Percentiles rank a stretch among this genome's conserved stretches.
These are phyloP conservation scores for Echiichthys vipera DNA, from an alignment of 2,797 vertebrate genomes.

Conservation along the genomic window DNA sequence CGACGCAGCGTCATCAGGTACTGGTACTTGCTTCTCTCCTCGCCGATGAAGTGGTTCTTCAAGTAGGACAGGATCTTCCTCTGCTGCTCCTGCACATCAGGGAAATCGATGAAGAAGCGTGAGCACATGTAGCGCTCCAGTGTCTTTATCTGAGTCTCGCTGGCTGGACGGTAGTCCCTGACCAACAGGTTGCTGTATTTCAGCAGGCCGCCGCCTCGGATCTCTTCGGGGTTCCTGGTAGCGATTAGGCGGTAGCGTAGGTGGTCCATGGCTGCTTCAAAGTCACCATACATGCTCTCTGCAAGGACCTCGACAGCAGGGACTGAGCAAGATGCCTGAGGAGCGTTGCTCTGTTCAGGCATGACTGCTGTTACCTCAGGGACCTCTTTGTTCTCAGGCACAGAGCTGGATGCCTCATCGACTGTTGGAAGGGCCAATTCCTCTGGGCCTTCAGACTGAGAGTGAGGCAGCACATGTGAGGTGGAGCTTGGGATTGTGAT, in stretches of 20 bases:
- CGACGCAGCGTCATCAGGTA: slow-evolving; percentile 95
- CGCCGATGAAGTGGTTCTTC: slow-evolving; percentile 96
- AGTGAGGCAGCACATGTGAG: slow-evolving; percentile 58
- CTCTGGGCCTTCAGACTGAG: slow-evolving; percentile 35
- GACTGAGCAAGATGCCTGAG: slow-evolving; percentile 55
- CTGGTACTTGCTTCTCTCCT: slow-evolving; percentile 97
- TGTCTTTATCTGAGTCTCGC: slow-evolving; percentile 92
- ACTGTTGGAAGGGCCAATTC: slow-evolving; percentile 47
- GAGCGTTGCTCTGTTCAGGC: slow-evolving; percentile 44
- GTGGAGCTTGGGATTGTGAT: slow-evolving; percentile 68
- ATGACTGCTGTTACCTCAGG: slow-evolving; percentile 38
- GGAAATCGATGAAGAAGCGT: slow-evolving; percentile 98
- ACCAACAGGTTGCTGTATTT: slow-evolving; percentile 98
- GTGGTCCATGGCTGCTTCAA: slow-evolving; percentile 93
- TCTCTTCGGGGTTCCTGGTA: slow-evolving; percentile 96
- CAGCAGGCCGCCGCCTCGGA: slow-evolving; percentile 95
- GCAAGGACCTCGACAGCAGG: slow-evolving; percentile 87
- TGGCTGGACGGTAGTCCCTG: slow-evolving; percentile 92
- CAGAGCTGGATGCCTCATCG: slow-evolving; percentile 41
- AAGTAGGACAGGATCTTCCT: slow-evolving; percentile 97
- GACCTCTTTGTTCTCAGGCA: slow-evolving; percentile 60
- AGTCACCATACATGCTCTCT: slow-evolving; percentile 98
- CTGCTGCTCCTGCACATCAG: slow-evolving; percentile 93
- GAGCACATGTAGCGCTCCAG: slow-evolving; percentile 99
- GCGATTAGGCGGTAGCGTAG: slow-evolving; percentile 92